A percentile compares a stretch with the other conserved stretches of the same genome.
Evolutionary conservation across 1,140 invertebrate species (phyloP).

Genomic region (Batillaria attramentaria): DNA sequence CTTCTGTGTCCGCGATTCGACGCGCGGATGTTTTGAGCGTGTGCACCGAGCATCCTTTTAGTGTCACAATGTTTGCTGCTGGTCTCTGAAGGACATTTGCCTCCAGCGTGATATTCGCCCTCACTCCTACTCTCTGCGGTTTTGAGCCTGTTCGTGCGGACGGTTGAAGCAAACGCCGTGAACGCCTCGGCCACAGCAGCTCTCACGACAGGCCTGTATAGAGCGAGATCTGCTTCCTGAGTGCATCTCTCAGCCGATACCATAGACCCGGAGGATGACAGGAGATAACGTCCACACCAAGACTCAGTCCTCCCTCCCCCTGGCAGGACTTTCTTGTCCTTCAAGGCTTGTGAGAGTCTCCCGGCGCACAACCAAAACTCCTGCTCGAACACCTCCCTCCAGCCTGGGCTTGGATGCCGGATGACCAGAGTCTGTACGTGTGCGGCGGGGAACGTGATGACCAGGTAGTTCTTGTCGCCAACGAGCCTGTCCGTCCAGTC

Average conservation of each 20-base stretch:
- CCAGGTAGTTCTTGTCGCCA: not conserved
- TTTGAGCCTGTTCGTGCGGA: not conserved
- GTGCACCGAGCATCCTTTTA: too few species aligned
- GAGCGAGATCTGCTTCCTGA: not conserved
- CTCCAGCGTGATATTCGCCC: not conserved
- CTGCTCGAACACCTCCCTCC: not conserved
- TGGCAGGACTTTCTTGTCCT: not conserved
- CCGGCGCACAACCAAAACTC: not conserved
- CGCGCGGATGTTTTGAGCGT: not conserved
- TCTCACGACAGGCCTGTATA: conserved; percentile 13
- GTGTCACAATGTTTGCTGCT: not conserved
- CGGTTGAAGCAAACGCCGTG: not conserved
- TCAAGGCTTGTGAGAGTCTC: not conserved
- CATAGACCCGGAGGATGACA: too few species aligned
- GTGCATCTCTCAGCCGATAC: too few species aligned
- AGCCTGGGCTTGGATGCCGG: not conserved
- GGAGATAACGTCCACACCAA: conserved; percentile 8
- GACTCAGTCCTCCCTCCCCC: not conserved
- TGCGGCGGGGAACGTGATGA: not conserved
- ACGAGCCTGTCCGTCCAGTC: not conserved
- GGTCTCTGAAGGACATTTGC: not conserved
- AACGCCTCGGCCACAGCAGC: not conserved
- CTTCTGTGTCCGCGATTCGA: not conserved
- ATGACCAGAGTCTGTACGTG: not conserved
- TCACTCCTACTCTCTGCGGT: not conserved